Evolutionary conservation across 2,888 invertebrate genomes (phyloP).

Genomic region (Spatulosminthurus flaviceps): DNA sequence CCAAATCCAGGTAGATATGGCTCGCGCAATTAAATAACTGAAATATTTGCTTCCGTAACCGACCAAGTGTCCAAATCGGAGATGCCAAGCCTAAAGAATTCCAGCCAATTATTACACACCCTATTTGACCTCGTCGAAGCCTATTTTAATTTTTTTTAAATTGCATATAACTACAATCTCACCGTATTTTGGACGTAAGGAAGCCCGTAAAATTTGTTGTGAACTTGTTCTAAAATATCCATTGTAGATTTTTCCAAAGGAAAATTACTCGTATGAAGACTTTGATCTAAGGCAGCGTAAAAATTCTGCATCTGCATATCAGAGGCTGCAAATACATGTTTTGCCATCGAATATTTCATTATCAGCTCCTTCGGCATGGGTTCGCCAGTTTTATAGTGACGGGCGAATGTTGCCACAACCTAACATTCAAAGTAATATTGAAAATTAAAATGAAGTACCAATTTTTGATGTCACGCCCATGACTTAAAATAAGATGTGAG

Average conservation of each 20-base stretch:
- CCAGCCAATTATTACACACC: too few relatives aligned
- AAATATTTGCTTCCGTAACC: conserved; percentile 99
- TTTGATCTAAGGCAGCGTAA: conserved; percentile 91
- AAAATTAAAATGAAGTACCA: too few relatives aligned
- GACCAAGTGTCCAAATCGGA: conserved; percentile 93
- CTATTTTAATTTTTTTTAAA: too few relatives aligned
- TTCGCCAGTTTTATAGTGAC: conserved; percentile 89
- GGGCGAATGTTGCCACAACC: conserved; percentile 86
- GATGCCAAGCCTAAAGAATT: conserved; percentile 84
- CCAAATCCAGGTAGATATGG: conserved; percentile 94
- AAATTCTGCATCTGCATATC: conserved; percentile 91
- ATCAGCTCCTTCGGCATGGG: conserved; percentile 83
- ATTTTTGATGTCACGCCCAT: too few relatives aligned
- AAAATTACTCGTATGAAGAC: conserved; percentile 77
- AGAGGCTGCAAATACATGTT: conserved; percentile 86
- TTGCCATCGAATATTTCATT: conserved; percentile 82
- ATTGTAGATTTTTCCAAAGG: conserved; percentile 73
- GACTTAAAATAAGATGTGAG: not conserved
- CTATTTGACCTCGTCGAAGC: too few relatives aligned
- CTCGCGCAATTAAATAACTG: conserved; percentile 93
- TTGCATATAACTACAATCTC: conserved; percentile 64
- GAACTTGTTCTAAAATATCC: conserved; percentile 78
- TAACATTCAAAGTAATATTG: too few relatives aligned
- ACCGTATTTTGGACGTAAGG: conserved; percentile 89
- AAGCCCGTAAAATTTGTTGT: conserved; percentile 83